These are phyloP conservation scores for Abscondita cerata DNA, from an alignment of 2,888 invertebrate species.

Conservation along the genomic window DNA sequence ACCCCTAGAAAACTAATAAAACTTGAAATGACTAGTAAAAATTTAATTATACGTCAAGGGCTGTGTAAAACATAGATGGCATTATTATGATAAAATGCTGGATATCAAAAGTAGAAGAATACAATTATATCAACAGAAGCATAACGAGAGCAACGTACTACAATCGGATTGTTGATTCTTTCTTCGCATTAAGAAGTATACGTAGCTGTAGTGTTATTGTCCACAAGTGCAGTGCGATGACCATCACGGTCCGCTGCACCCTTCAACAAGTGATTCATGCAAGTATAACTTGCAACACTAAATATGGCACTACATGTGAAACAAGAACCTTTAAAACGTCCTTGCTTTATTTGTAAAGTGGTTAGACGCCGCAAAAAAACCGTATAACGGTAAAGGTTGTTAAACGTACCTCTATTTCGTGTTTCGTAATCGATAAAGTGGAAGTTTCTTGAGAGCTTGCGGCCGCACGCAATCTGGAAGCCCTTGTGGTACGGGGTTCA, in stretches of 20 bases:
- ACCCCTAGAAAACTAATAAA: too few species aligned
- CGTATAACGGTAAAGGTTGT: neutral
- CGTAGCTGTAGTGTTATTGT: slow-evolving; percentile 18
- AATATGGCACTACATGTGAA: slow-evolving; percentile 20
- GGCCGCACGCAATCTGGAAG: slow-evolving; percentile 75
- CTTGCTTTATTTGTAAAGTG: slow-evolving; percentile 31
- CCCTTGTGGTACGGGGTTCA: slow-evolving; percentile 72
- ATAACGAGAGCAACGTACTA: slow-evolving; percentile 20
- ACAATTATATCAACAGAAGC: neutral
- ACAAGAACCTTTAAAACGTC: slow-evolving; percentile 16
- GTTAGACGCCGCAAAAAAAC: slow-evolving; percentile 7
- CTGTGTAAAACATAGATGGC: too few species aligned
- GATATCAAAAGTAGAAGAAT: neutral
- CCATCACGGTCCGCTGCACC: slow-evolving; percentile 46
- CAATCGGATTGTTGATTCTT: slow-evolving; percentile 6
- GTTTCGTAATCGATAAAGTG: slow-evolving; percentile 19
- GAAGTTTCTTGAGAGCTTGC: slow-evolving; percentile 55
- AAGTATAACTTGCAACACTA: slow-evolving; percentile 26
- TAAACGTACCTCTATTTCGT: slow-evolving; percentile 37
- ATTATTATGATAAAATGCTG: too few species aligned
- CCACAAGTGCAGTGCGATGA: slow-evolving; percentile 35
- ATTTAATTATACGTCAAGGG: too few species aligned
- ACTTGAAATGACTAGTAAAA: too few species aligned
- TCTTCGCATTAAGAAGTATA: slow-evolving; percentile 14
- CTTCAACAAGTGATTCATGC: slow-evolving; percentile 28